A percentile compares a stretch with the other conserved stretches of the same genome.
phyloP scores from a whole-genome alignment of 1,140 invertebrate species.

The Maniola jurtina region DNA sequence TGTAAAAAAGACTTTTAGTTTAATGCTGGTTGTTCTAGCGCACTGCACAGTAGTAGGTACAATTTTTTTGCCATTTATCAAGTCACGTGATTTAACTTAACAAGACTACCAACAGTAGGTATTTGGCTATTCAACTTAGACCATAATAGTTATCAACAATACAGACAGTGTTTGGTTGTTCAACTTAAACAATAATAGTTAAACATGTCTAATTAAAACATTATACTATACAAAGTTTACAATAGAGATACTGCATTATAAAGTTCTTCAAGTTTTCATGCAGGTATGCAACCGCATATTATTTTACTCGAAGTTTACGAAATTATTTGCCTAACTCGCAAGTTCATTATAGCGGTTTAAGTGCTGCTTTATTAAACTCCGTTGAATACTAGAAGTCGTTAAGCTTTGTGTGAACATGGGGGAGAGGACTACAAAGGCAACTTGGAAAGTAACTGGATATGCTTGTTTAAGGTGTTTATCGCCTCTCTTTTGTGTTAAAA shows the following conservation, averaged over 20 bases:
- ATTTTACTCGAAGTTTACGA: neutral
- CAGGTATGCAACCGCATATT: neutral
- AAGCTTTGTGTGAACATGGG: constrained; percentile 11
- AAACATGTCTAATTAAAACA: too few species aligned
- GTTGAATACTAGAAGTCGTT: constrained; percentile 10
- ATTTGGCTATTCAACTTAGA: too few species aligned
- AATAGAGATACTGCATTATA: neutral
- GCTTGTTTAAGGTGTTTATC: constrained; percentile 13
- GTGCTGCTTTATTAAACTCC: constrained; percentile 11
- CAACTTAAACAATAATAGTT: too few species aligned
- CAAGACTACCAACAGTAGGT: too few species aligned
- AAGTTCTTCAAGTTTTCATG: neutral
- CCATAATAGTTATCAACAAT: too few species aligned
- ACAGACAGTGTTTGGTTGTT: too few species aligned
- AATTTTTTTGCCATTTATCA: too few species aligned
- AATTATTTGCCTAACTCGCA: constrained; percentile 11
- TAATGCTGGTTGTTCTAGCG: too few species aligned
- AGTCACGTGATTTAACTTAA: too few species aligned
- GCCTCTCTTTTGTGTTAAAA: constrained; percentile 1
- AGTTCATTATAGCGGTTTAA: constrained; percentile 5
- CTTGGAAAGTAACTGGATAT: constrained; percentile 13
- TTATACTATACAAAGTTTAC: too few species aligned
- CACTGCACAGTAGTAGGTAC: too few species aligned
- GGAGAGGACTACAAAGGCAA: neutral
- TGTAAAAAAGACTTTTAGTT: neutral